Evolutionary conservation across 1,140 invertebrate genomes (phyloP), one percentile per base, ranked within the genome.

Genomic region (Drosophila pseudoananassae): DNA sequence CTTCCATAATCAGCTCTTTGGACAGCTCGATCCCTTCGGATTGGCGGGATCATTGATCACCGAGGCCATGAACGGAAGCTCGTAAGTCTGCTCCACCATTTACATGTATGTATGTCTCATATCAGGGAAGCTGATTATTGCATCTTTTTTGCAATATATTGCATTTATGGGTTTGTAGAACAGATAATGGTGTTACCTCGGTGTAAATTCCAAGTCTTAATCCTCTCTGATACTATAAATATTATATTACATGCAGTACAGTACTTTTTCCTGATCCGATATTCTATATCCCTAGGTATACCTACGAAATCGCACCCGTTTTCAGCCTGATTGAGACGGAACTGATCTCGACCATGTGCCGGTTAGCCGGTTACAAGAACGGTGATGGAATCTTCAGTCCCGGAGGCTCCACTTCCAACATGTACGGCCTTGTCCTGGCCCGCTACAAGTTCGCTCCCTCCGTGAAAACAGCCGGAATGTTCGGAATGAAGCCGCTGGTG

Each of bases 341-440:
- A 78, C 91, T 97, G 0, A 90, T 97, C 15, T 80, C 92, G 2
- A 93, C 93, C 49, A 93, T 96, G 49, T 91, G 95, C 2, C 82
- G 93, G 6, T 78, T 96, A 7, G 93, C 97, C 63, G 96, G 96
- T 0, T 97, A 94, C 89, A 46, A 76, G 27, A 50, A 78, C 57
- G 95, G 94, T 1, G 95, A 96, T 87, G 95, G 95, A 3, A 95
- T 96, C n/a, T 94, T 96, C 55, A 93, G 94, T 40, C 95, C 96
- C n/a, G 96, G 98, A 45, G 98, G 98, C 4, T 97, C 97, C 59
- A 94, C 97, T 1, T 95, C 97, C 0, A 98, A 98, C 87, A 94
- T 98, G 93, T 94, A 97, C 81, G 97, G 94, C 0, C 93, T 98
- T 58, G 94, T 96, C 2, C 87, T 96, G 12, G 97, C 98, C 0